Evolutionary conservation across 2,797 vertebrate species (phyloP), one percentile per base, ranked within the genome.

Genomic region (Gallirallus australis): DNA sequence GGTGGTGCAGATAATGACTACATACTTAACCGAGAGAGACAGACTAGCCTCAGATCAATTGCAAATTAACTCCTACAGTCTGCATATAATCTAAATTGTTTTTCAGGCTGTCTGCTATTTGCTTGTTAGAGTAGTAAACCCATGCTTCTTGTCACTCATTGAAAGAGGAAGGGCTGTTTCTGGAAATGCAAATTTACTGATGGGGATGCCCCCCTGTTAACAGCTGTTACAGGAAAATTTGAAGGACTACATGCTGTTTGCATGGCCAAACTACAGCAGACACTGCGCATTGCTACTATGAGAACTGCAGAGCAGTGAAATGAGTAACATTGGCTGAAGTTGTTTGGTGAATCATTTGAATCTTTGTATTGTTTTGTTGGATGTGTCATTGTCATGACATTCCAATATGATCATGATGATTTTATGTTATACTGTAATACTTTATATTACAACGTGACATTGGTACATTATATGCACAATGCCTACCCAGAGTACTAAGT

Each of bases 11-110:
- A 35, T 85, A 93, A 78, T 78, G 91, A 80, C 37, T 86, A 73
- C 79, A 52, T 82, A 57, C 76, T 94, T 94, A 60, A 23, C 59
- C 63, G 72, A n/a, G 53, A 70, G 73, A 87, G 53, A 4, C 48
- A 78, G 48, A 89, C 93, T 92, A 94, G 76, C 80, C 78, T 37
- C 20, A 31, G 47, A 69, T 90, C 91, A 71, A n/a, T 76, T 50
- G 60, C 61, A 85, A 61, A 84, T 91, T 88, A 86, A 91, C 91
- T 91, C 82, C 68, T 79, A 56, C 73, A 24, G 39, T 31, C 66
- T 76, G 71, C 39, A 47, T 57, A 18, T 65, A 91, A 45, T 70
- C 82, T 71, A 63, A 42, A 72, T 73, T 35, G n/a, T 2, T 12
- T 82, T 30, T 45, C 37, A 82, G 39, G 47, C 50, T 28, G 71